phyloP scores from a whole-genome alignment of 2,113 vertebrate species.

The Myiopsitta monachus region DNA sequence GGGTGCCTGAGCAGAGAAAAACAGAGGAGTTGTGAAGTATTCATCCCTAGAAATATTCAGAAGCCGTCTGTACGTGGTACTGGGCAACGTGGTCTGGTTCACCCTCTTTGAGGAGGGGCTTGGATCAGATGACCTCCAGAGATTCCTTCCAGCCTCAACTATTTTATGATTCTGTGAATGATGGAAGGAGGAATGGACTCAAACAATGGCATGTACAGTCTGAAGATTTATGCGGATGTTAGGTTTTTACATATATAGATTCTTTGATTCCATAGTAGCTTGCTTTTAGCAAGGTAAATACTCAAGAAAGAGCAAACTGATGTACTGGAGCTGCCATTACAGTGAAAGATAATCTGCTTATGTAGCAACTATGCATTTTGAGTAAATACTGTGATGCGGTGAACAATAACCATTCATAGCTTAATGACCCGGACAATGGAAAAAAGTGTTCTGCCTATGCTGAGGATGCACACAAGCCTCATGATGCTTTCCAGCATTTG shows the following conservation, averaged over 20 bases:
- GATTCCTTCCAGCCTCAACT: background rate
- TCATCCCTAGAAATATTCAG: background rate
- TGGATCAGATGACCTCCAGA: background rate
- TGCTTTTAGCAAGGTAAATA: background rate
- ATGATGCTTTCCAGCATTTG: background rate
- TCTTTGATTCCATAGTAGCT: background rate
- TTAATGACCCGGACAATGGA: background rate
- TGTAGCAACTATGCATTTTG: background rate
- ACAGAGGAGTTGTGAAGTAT: background rate
- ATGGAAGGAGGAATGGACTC: background rate
- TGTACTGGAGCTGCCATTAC: fast-evolving
- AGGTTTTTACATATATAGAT: background rate
- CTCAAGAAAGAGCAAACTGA: background rate
- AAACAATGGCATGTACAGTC: fast-evolving
- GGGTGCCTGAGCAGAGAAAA: background rate
- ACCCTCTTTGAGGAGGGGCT: background rate
- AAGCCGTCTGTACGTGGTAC: background rate
- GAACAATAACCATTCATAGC: background rate
- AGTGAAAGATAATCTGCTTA: background rate
- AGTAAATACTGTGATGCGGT: background rate
- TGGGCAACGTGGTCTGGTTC: background rate
- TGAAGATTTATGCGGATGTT: background rate
- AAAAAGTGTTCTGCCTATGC: background rate
- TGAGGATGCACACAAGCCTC: background rate
- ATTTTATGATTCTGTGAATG: background rate